Evolutionary conservation across 2,888 invertebrate genomes (phyloP).

Genomic region (Nebria brevicollis): DNA sequence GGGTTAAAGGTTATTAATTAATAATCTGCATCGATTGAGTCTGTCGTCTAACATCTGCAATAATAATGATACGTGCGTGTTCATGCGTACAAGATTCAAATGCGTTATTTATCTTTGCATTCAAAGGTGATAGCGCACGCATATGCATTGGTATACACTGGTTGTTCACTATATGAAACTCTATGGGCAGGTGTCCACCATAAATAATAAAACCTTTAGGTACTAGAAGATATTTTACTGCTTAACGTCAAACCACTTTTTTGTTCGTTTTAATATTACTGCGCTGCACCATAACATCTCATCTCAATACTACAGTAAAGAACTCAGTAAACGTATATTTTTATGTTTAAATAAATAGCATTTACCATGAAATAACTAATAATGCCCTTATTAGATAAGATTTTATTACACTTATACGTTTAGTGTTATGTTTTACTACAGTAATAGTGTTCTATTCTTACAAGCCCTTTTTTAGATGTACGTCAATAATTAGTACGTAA

Average conservation of each 20-base stretch:
- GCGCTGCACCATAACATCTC: background rate
- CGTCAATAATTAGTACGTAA: too few species aligned
- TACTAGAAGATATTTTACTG: background rate
- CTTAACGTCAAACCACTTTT: background rate
- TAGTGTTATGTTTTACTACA: background rate
- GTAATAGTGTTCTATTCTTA: too few species aligned
- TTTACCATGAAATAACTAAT: background rate
- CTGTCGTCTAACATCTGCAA: background rate
- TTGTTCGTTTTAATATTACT: background rate
- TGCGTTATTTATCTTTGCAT: background rate
- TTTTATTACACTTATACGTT: background rate
- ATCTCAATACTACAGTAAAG: background rate
- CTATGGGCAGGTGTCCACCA: slow-evolving; percentile 1
- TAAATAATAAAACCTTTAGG: background rate
- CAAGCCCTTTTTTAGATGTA: too few species aligned
- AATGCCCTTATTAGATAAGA: background rate
- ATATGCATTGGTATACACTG: background rate
- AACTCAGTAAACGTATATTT: background rate
- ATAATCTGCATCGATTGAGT: background rate
- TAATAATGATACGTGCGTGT: background rate
- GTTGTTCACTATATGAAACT: background rate
- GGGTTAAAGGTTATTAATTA: background rate
- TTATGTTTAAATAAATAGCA: background rate
- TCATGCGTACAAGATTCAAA: background rate
- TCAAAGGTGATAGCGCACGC: background rate